A percentile compares a stretch with the other conserved stretches of the same genome.
phyloP scores from a whole-genome alignment of 2,888 invertebrate genomes.

The Lacanobia oleracea region DNA sequence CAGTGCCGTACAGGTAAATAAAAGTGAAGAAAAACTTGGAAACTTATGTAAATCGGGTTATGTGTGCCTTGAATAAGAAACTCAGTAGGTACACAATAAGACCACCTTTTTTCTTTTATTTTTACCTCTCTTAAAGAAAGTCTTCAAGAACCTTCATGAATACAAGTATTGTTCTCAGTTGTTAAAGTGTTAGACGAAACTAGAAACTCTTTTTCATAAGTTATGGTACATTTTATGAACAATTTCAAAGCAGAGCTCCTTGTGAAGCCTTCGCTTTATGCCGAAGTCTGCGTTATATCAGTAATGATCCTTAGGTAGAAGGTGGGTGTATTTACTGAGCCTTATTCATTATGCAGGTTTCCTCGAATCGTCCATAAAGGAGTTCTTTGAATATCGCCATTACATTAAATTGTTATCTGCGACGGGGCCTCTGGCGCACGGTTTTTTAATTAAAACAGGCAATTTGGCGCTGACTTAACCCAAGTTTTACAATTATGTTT shows the following conservation, averaged over 20 bases:
- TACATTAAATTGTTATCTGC: conserved; percentile 86
- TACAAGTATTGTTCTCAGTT: conserved; percentile 65
- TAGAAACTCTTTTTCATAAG: conserved; percentile 63
- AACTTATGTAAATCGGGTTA: conserved; percentile 81
- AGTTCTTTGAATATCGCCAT: conserved; percentile 84
- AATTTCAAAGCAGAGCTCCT: conserved; percentile 59
- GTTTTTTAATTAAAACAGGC: conserved; percentile 87
- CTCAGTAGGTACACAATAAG: conserved; percentile 72
- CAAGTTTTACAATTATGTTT: conserved; percentile 83
- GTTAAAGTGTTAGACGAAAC: conserved; percentile 64
- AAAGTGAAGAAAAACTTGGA: conserved; percentile 74
- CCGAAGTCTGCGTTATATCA: conserved; percentile 42
- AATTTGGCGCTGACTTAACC: conserved; percentile 82
- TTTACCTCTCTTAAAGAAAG: conserved; percentile 66
- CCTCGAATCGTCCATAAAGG: conserved; percentile 81
- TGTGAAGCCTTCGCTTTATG: conserved; percentile 49
- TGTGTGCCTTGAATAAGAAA: conserved; percentile 79
- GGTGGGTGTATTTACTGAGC: conserved; percentile 63
- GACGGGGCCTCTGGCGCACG: conserved; percentile 80
- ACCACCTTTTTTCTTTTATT: conserved; percentile 67
- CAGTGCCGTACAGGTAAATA: conserved; percentile 77
- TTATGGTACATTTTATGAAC: conserved; percentile 61
- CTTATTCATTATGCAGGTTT: conserved; percentile 83
- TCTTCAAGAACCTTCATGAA: conserved; percentile 71
- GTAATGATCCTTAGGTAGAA: conserved; percentile 51